phyloP scores from a whole-genome alignment of 2,797 vertebrate species.

The Micropoecilia bifurca region DNA sequence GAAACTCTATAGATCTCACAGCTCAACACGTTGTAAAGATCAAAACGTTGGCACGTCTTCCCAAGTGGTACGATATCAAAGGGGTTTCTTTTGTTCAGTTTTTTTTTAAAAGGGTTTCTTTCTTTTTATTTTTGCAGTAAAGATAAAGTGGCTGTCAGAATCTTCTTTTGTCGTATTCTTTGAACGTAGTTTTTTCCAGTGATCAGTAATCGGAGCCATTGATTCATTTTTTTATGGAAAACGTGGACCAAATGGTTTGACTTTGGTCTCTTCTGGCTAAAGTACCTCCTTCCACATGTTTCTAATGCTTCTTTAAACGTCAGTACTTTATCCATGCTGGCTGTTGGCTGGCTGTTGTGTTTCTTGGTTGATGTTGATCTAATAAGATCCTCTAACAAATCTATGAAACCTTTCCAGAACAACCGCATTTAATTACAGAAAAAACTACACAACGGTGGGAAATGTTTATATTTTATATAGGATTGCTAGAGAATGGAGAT shows the following conservation, averaged over 20 bases:
- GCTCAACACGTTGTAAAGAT: neutral
- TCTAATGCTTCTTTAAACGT: neutral
- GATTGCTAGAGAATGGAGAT: neutral
- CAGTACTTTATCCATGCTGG: neutral
- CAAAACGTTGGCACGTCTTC: neutral
- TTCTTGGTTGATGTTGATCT: neutral
- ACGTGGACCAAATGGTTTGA: neutral
- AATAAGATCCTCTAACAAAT: neutral
- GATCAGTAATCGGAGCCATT: neutral
- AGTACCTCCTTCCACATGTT: neutral
- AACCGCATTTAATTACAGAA: neutral
- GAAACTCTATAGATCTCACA: neutral
- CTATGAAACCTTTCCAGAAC: neutral
- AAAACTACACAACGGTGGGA: neutral
- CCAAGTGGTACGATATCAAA: neutral
- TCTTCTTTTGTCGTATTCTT: neutral
- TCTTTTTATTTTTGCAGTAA: neutral
- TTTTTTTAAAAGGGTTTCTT: neutral
- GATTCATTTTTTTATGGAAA: neutral
- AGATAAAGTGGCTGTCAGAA: neutral
- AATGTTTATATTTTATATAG: neutral
- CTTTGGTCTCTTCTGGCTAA: neutral
- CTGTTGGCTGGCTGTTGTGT: neutral
- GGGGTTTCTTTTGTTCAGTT: neutral
- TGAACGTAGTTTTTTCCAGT: neutral